Percentiles rank a stretch among this genome's conserved stretches.
Conservation (phyloP, 2,113 vertebrate species). For the Hylia prasina region DNA sequence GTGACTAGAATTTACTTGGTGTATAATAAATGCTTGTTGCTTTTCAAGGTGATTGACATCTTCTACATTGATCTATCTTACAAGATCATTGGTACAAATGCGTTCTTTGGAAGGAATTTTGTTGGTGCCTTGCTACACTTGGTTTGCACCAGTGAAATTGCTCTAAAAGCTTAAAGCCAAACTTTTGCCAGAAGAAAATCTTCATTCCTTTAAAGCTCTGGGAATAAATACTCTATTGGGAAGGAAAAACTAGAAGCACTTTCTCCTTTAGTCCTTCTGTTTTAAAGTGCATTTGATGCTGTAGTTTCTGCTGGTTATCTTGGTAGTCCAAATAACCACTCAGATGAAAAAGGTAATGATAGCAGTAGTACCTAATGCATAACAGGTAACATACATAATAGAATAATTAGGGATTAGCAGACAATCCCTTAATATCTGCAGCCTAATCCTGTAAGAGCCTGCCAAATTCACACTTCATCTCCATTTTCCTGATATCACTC, state of each 20-base stretch:
- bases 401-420: constrained; percentile 9
- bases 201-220: background rate
- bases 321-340: background rate
- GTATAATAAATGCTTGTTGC: background rate
- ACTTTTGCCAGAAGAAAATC: background rate
- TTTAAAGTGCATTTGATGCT: background rate
- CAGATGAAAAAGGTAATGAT: background rate
- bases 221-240: background rate
- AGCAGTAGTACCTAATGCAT: background rate
- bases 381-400: background rate
- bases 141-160: background rate
- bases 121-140: background rate
- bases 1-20: background rate
- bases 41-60: background rate
- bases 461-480: background rate
- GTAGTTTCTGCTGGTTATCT: background rate
- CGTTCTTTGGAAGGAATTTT: background rate
- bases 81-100: accelerated
- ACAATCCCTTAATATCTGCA: background rate
- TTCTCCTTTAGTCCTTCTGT: background rate
- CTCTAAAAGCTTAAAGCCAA: background rate
- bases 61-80: background rate
- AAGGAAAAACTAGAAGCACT: background rate
- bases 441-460: background rate
- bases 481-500: background rate